Evolutionary conservation across 1,140 invertebrate genomes (phyloP), one percentile per base, ranked within the genome.

Genomic region (Lycorma delicatula): DNA sequence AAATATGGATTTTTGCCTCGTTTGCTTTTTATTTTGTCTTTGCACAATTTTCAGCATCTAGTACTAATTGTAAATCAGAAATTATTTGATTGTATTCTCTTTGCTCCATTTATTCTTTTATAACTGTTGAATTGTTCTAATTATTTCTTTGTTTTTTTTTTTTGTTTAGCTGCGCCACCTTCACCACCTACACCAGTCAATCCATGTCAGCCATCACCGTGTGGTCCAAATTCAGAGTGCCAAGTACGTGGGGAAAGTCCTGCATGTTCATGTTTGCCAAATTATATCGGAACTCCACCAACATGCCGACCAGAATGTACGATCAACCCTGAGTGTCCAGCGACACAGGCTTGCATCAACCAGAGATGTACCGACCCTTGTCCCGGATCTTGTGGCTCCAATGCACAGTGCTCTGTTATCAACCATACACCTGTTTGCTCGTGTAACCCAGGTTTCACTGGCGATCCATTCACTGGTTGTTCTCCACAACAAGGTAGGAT

Each of bases 281-380:
- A 66, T 44, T 72, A 71, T 58, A 64, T 70, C 23, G 84, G 85
- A 29, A 76, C 80, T 54, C 84, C 85, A 44, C 85, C 83, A 18
- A 79, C 79, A 60, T 88, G 85, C 70, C 77, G 80, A 63, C 85
- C 84, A 16, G 84, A 87, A 74, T 89, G 86, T 71, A 79, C 84
- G 66, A 79, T 83, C 61, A 87, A 84, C 69, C 82, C 81, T 31
- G 85, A 88, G 62, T 89, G 86, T 71, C 69, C 80, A 54, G 81
- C 81, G 64, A 78, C 83, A 63, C 80, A 73, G 63, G 80, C 85
- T 36, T 89, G 86, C 63, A 77, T 85, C 36, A 85, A 87, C 65
- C 78, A 81, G 60, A 85, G 81, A 72, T 90, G 87, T 69, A 75
- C 78, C 64, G 84, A 89, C 75, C 87, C 87, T 49, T 91, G 88